Evolutionary conservation across 2,797 vertebrate genomes (phyloP).

Genomic region (Halcyon chelicuti): DNA sequence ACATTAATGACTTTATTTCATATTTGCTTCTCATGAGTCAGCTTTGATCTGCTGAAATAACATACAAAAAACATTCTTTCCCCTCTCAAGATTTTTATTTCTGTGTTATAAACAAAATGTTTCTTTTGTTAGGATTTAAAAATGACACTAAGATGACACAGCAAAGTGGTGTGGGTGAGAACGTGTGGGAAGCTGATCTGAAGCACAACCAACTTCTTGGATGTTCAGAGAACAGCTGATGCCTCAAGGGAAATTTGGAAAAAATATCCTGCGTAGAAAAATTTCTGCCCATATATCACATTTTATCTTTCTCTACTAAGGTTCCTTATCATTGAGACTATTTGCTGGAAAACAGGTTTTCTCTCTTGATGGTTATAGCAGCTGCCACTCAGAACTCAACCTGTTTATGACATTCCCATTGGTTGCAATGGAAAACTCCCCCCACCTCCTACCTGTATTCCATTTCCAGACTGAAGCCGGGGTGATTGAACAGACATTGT

Average conservation of each 20-base stretch:
- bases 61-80: not conserved
- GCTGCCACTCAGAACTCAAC: not conserved
- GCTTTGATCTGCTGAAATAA: conserved; percentile 28
- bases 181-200: conserved; percentile 54
- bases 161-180: conserved; percentile 55
- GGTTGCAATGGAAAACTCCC: not conserved
- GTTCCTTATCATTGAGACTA: not conserved
- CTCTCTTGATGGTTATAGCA: not conserved
- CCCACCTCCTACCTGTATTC: not conserved
- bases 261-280: conserved; percentile 2
- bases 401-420: not conserved
- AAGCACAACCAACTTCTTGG: conserved; percentile 39
- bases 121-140: conserved; percentile 57
- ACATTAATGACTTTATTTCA: not conserved
- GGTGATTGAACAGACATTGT: not conserved
- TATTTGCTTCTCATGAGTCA: conserved; percentile 28
- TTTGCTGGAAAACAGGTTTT: conserved; percentile 3
- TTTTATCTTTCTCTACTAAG: not conserved
- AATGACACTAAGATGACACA: conserved; percentile 64
- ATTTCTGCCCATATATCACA: not conserved
- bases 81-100: conserved; percentile 39
- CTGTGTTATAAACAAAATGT: conserved; percentile 47
- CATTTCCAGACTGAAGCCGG: not conserved
- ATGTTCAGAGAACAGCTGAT: conserved; percentile 27
- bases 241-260: conserved; percentile 20